Base-by-base conservation (phyloP, 2,797 vertebrate genomes). In the Eutrigla gurnardus region DNA sequence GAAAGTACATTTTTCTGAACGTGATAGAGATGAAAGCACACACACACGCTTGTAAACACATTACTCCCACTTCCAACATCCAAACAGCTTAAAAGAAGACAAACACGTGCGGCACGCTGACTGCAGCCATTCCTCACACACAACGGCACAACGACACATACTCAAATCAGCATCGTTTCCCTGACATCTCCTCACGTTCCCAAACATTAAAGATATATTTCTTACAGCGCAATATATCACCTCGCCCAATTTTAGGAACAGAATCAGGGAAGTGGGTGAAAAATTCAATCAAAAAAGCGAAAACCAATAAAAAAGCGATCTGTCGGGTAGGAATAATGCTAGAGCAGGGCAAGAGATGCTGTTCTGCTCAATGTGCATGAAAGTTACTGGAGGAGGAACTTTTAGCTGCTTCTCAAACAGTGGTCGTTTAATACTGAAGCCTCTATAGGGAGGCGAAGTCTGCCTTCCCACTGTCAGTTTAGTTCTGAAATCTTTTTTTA, bases 61-160 rank as follows among this genome's bases (percentile, higher is more conserved):
- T 85, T 73, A 75, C 46, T 77, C 66, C 78, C 61, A 46, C 61
- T 39, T 60, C 55, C 50, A 6, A 77, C 75, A 47, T 37, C 6
- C 46, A 35, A 57, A 62, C 70, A 36, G 39, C 35, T 77, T 78
- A 71, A 81, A 86, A 70, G 35, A 69, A 83, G 78, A 87, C 70
- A 81, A 86, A 79, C 74, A 63, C 69, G 4, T 1, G 18, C 52
- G 5, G 10, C 72, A 55, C 45, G 3, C 36, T n/a, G 52, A 70
- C 73, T 53, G 47, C 82, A 70, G 69, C 69, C 78, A 74, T 85
- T 53, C 62, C 65, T 82, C 82, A 75, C 65, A 62, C 57, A 17
- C 73, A 10, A n/a, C 36, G 7, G 49, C 74, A 35, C 63, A 36
- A 3, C 13, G 17, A 75, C 75, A 73, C 76, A 53, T 65, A 49